Conservation (phyloP, 1,140 invertebrate species). For the Zaprionus africanus region DNA sequence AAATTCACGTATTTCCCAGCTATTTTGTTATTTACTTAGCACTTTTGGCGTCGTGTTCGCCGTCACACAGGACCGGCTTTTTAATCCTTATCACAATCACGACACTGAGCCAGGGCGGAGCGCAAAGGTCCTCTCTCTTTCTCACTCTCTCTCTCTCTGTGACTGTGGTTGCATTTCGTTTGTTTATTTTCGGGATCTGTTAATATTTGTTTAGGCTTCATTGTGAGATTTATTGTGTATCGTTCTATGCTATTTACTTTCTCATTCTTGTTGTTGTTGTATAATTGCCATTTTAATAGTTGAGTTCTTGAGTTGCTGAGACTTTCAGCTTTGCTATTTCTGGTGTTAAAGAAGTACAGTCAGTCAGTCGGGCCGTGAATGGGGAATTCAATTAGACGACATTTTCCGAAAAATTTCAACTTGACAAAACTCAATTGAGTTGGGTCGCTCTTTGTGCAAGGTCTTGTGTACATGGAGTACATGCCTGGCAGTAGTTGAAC, state of each 20-base stretch:
- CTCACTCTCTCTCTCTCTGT: not conserved
- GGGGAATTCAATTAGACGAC: constrained; percentile 47
- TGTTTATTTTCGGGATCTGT: constrained; percentile 64
- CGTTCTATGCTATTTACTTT: constrained; percentile 23
- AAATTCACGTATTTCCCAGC: constrained; percentile 52
- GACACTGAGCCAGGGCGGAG: constrained; percentile 8
- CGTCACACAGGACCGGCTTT: constrained; percentile 52
- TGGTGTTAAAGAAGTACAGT: not conserved
- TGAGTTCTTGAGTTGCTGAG: constrained; percentile 30
- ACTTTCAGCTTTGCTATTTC: constrained; percentile 51
- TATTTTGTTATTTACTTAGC: constrained; percentile 73
- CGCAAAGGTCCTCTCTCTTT: not conserved
- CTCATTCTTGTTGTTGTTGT: constrained; percentile 39
- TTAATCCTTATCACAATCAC: constrained; percentile 72
- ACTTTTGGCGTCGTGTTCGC: constrained; percentile 62
- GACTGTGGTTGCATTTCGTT: constrained; percentile 20
- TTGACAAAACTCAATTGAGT: constrained; percentile 54
- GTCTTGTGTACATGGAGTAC: not conserved
- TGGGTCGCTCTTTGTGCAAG: constrained; percentile 20
- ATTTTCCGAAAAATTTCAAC: constrained; percentile 30
- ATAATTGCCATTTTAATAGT: constrained; percentile 77
- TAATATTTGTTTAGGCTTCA: constrained; percentile 78
- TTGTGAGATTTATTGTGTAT: constrained; percentile 48
- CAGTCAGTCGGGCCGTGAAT: not conserved
- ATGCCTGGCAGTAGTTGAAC: constrained; percentile 33